Evolutionary conservation across 2,888 invertebrate species (phyloP).

Genomic region (Notodonta ziczac): DNA sequence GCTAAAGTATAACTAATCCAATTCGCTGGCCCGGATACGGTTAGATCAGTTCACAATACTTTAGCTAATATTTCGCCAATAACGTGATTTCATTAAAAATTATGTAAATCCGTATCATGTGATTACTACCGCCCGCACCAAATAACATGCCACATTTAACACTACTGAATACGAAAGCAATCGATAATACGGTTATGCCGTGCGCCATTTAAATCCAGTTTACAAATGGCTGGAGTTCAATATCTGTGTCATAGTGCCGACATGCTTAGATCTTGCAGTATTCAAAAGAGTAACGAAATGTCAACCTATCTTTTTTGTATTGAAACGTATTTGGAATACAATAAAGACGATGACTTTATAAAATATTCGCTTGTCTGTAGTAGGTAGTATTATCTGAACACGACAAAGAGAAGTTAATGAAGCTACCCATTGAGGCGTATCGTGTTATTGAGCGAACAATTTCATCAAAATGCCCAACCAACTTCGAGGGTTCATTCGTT

Average conservation of each 20-base stretch:
- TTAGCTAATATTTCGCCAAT: neutral
- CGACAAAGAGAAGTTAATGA: slow-evolving; percentile 7
- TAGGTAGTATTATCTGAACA: neutral
- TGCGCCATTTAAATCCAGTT: slow-evolving; percentile 10
- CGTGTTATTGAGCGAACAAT: slow-evolving; percentile 8
- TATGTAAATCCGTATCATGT: slow-evolving; percentile 3
- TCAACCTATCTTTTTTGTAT: slow-evolving; percentile 28
- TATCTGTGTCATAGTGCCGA: slow-evolving; percentile 32
- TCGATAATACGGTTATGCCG: slow-evolving; percentile 6
- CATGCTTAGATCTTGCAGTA: slow-evolving; percentile 31
- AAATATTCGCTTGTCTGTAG: slow-evolving; percentile 1
- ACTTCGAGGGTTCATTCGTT: neutral
- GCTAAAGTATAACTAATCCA: slow-evolving; percentile 38
- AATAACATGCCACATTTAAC: neutral
- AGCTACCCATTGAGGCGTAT: slow-evolving; percentile 1
- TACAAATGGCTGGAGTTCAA: slow-evolving; percentile 14
- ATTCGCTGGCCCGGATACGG: slow-evolving; percentile 36
- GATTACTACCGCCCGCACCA: neutral
- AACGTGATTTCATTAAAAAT: neutral
- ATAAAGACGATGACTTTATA: slow-evolving; percentile 18
- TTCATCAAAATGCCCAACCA: neutral
- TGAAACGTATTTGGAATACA: slow-evolving; percentile 22
- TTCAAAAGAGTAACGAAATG: slow-evolving; percentile 34
- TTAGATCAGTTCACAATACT: neutral
- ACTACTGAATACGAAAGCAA: neutral